Conservation (phyloP, 2,113 vertebrate species). For the Coracopsis vasa region DNA sequence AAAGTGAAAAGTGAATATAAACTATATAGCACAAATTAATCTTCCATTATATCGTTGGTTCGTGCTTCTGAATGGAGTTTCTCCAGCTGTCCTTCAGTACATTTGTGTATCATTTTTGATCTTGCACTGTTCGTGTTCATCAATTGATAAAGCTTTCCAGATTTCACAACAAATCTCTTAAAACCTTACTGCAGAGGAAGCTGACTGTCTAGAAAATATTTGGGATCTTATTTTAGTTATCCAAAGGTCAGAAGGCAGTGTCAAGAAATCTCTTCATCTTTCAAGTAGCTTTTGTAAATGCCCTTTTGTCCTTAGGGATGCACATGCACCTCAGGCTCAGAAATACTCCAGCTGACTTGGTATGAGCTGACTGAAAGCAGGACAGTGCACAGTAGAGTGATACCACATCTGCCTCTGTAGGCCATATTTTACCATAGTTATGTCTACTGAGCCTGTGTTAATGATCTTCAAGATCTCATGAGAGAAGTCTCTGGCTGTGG, state of each 20-base stretch:
- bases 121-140: neutral
- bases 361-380: neutral
- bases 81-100: neutral
- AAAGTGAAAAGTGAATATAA: neutral
- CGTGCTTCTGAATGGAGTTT: neutral
- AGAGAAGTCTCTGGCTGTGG: neutral
- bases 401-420: neutral
- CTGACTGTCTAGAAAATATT: neutral
- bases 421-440: neutral
- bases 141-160: neutral
- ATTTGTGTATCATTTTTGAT: neutral
- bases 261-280: neutral
- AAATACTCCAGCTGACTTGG: neutral
- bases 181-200: neutral
- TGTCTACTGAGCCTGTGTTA: neutral
- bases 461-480: neutral
- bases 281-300: neutral
- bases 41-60: neutral
- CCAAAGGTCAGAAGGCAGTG: neutral
- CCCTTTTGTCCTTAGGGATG: neutral
- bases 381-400: neutral
- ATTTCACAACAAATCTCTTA: neutral
- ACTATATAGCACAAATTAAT: neutral
- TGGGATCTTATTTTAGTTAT: neutral
- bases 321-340: neutral